A percentile compares a stretch with the other conserved stretches of the same genome.
phyloP scores from a whole-genome alignment of 2,888 invertebrate genomes.

The Ichneumon xanthorius region DNA sequence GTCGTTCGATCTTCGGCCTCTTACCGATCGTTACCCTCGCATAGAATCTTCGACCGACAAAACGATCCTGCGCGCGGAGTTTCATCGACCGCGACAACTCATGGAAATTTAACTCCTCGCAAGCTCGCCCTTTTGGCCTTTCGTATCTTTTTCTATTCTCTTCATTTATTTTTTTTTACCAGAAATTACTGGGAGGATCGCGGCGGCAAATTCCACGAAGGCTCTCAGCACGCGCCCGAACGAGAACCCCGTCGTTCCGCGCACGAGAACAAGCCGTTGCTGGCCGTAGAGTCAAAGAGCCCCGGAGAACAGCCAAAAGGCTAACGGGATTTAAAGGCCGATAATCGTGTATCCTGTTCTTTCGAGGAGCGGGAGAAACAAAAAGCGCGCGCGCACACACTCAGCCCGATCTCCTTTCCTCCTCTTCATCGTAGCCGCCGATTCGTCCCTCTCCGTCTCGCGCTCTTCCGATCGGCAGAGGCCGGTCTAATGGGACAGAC shows the following conservation, averaged over 20 bases:
- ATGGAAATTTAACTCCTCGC: background rate
- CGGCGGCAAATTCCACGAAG: constrained; percentile 47
- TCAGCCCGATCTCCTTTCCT: constrained; percentile 23
- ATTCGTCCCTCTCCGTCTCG: constrained; percentile 14
- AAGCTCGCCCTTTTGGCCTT: constrained; percentile 7
- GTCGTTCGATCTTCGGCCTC: constrained; percentile 63
- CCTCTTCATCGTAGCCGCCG: constrained; percentile 30
- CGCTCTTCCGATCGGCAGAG: constrained; percentile 53
- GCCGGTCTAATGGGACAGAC: constrained; percentile 71
- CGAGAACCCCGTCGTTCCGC: constrained; percentile 52
- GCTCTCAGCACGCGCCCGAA: constrained; percentile 57
- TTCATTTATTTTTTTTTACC: background rate
- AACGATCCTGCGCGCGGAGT: background rate
- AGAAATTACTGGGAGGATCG: background rate
- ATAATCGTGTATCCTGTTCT: constrained; percentile 65
- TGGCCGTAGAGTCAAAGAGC: constrained; percentile 12
- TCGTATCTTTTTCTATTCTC: background rate
- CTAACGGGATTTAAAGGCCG: constrained; percentile 81
- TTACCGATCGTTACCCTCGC: constrained; percentile 16
- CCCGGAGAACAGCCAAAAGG: constrained; percentile 59
- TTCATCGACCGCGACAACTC: background rate
- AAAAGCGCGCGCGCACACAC: constrained; percentile 4
- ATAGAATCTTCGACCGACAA: background rate
- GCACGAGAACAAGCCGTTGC: constrained; percentile 31
- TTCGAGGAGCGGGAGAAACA: constrained; percentile 20